phyloP scores from a whole-genome alignment of 2,797 vertebrate species.

The Sebastes goodei region DNA sequence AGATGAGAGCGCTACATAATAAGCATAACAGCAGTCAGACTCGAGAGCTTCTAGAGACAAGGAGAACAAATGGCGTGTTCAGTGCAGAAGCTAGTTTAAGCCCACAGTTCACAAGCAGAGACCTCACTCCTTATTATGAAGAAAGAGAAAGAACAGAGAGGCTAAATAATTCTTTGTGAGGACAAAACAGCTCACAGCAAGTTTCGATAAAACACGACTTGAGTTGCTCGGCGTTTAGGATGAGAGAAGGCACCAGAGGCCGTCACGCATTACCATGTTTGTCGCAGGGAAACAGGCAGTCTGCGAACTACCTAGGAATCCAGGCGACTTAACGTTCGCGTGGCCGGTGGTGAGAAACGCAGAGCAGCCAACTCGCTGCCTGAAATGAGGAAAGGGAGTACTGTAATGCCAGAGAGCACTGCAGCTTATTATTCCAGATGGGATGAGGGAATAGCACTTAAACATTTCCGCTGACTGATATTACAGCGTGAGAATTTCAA shows the following conservation, averaged over 20 bases:
- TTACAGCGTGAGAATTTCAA: constrained; percentile 68
- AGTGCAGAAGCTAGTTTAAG: constrained; percentile 12
- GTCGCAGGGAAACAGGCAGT: constrained; percentile 19
- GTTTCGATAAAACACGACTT: constrained; percentile 30
- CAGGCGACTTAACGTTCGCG: constrained; percentile 16
- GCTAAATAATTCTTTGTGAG: constrained; percentile 35
- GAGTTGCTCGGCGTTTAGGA: constrained; percentile 23
- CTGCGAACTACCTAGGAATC: constrained; percentile 32
- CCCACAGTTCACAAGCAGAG: neutral
- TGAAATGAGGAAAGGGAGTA: constrained; percentile 49
- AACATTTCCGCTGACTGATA: constrained; percentile 69
- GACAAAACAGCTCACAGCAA: constrained; percentile 44
- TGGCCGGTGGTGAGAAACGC: constrained; percentile 28
- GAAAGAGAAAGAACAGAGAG: constrained; percentile 16
- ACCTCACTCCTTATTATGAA: constrained; percentile 3
- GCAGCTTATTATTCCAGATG: constrained; percentile 67
- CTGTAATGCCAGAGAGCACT: constrained; percentile 44
- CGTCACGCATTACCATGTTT: constrained; percentile 46
- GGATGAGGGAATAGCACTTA: constrained; percentile 66
- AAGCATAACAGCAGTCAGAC: constrained; percentile 23
- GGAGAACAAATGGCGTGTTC: constrained; percentile 32
- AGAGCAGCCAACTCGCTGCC: constrained; percentile 28
- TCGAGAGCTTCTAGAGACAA: constrained; percentile 10
- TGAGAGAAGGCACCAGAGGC: constrained; percentile 45
- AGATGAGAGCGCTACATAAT: constrained; percentile 47